Percentiles rank a stretch among this genome's conserved stretches.
These are phyloP conservation scores for Myotis vivesi DNA, from an alignment of 2,797 vertebrate genomes.

Conservation along the genomic window DNA sequence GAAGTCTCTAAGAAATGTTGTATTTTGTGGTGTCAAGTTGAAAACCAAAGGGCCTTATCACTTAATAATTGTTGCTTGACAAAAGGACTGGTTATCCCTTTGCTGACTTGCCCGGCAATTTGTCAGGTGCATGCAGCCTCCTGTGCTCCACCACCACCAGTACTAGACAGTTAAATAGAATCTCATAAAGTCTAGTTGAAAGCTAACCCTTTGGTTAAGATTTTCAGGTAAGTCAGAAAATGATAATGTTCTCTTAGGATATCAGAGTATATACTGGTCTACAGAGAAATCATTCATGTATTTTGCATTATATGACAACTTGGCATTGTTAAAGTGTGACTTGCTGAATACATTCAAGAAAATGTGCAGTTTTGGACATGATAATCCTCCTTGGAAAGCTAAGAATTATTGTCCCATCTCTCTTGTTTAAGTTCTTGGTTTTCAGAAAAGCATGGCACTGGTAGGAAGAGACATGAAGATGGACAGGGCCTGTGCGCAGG, in stretches of 20 bases:
- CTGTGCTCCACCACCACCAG: neutral
- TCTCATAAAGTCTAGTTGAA: neutral
- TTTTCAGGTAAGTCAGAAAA: neutral
- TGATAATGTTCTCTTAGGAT: neutral
- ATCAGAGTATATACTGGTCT: neutral
- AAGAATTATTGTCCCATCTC: neutral
- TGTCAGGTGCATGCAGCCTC: neutral
- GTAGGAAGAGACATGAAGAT: constrained; percentile 4
- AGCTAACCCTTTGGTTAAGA: constrained; percentile 7
- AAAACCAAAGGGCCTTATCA: constrained; percentile 25
- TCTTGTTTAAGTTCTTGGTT: constrained; percentile 31
- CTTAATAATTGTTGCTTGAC: neutral
- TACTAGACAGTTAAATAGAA: neutral
- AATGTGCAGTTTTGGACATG: constrained; percentile 9
- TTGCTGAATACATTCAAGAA: constrained; percentile 27
- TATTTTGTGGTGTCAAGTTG: neutral
- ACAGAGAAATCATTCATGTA: neutral
- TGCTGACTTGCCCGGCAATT: neutral
- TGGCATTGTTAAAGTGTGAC: neutral
- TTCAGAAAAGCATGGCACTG: constrained; percentile 9
- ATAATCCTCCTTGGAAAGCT: constrained; percentile 29
- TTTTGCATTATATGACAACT: constrained; percentile 33
- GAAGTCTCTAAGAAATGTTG: constrained; percentile 17
- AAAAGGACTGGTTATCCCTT: neutral
- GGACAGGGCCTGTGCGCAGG: neutral